Evolutionary conservation across 2,113 vertebrate genomes (phyloP), one percentile per base, ranked within the genome.

Genomic region (Notothenia rossii): DNA sequence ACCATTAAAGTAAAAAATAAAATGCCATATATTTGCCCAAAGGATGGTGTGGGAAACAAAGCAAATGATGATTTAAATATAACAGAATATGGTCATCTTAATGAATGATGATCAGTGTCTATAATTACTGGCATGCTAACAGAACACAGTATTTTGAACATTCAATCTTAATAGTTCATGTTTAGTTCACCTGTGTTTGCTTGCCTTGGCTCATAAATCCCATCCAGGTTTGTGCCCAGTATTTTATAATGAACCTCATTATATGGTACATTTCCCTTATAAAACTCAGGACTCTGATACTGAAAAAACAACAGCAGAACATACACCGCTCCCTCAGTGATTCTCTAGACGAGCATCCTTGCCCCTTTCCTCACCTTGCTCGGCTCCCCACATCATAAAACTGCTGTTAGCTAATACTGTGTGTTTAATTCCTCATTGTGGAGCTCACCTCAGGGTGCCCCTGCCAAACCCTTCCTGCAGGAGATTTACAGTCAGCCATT

Each of bases 401-500:
- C 81, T 74, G 80, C 89, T 86, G 82, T 89, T 88, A 81, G 88
- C 82, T 86, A 92, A 92, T 88, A 78, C 86, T 68, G 89, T 85
- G 87, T 89, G 79, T 92, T 91, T 93, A 93, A 93, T 91, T 87
- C 87, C 87, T 93, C 86, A 25, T 90, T 83, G 88, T 66, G 58
- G 49, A 64, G 82, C 77, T 93, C 89, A 87, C 90, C 92, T 89
- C 82, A 15, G 75, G 74, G 87, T 87, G 88, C 78, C 84, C 88
- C 89, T 86, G 89, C 86, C 89, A 92, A 93, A 84, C 87, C 82
- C 56, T 83, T 75, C 81, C 88, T 18, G 56, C 73, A 25, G 77
- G 81, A 93, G 93, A 95, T 94, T 93, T 95, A 93, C 82, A 77
- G 89, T 84, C 85, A 65, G 86, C 85, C 93, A 93, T 94, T 94